A percentile compares a stretch with the other conserved stretches of the same genome.
Evolutionary conservation across 2,113 vertebrate species (phyloP).

Genomic region (Callipepla californica): DNA sequence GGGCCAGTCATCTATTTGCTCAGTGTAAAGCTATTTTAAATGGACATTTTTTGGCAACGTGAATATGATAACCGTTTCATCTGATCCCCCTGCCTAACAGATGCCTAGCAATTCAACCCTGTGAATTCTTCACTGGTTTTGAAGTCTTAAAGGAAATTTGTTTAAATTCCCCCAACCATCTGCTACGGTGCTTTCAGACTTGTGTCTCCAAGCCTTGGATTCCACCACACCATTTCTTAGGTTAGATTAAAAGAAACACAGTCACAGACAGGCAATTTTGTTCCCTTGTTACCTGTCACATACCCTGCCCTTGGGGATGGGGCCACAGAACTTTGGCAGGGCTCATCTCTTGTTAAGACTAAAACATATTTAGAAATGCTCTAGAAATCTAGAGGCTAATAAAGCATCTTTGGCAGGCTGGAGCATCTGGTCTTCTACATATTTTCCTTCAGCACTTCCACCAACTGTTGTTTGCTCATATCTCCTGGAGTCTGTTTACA

Average conservation of each 20-base stretch:
- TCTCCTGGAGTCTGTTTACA: conserved; percentile 39
- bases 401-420: conserved; percentile 15
- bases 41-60: not conserved
- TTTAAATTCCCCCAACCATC: not conserved
- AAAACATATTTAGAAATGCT: not conserved
- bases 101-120: not conserved
- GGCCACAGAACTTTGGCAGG: not conserved
- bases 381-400: conserved; percentile 2
- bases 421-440: conserved; percentile 36
- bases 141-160: not conserved
- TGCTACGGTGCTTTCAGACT: not conserved
- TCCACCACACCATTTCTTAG: not conserved
- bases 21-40: not conserved
- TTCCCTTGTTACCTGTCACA: not conserved
- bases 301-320: not conserved
- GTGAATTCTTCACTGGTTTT: not conserved
- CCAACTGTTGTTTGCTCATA: conserved; percentile 58
- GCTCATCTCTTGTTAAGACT: not conserved
- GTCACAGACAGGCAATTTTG: not conserved
- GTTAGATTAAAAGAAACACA: not conserved
- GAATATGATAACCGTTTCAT: not conserved
- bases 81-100: not conserved
- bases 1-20: not conserved
- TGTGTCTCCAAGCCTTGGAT: not conserved
- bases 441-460: conserved; percentile 39